phyloP scores from a whole-genome alignment of 1,140 invertebrate species.

The Conus ventricosus region DNA sequence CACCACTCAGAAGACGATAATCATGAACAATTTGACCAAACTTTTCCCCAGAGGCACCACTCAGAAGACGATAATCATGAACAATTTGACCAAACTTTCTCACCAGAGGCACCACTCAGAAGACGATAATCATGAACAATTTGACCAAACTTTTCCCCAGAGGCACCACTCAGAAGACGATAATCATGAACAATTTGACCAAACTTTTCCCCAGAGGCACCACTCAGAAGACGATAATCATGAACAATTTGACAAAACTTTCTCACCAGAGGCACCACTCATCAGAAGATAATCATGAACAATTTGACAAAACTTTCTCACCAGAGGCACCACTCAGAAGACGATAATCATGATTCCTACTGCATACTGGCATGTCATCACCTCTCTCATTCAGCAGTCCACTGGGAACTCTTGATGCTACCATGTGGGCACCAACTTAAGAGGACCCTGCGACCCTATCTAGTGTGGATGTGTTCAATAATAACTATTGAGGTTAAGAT shows the following conservation, averaged over 20 bases:
- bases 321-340: background rate
- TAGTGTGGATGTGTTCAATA: too few relatives aligned
- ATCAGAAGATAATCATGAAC: too few relatives aligned
- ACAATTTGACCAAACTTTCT: background rate
- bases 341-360: too few relatives aligned
- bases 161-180: background rate
- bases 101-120: background rate
- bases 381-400: too few relatives aligned
- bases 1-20: background rate
- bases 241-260: background rate
- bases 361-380: too few relatives aligned
- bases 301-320: background rate
- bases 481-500: too few relatives aligned
- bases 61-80: too few relatives aligned
- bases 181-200: background rate
- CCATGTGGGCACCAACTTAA: too few relatives aligned
- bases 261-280: background rate
- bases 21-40: too few relatives aligned
- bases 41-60: too few relatives aligned
- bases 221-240: background rate
- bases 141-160: background rate
- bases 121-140: background rate
- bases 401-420: too few relatives aligned
- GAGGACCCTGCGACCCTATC: too few relatives aligned
- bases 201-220: background rate